phyloP scores from a whole-genome alignment of 2,113 vertebrate species.

The Choloepus hoffmanni region DNA sequence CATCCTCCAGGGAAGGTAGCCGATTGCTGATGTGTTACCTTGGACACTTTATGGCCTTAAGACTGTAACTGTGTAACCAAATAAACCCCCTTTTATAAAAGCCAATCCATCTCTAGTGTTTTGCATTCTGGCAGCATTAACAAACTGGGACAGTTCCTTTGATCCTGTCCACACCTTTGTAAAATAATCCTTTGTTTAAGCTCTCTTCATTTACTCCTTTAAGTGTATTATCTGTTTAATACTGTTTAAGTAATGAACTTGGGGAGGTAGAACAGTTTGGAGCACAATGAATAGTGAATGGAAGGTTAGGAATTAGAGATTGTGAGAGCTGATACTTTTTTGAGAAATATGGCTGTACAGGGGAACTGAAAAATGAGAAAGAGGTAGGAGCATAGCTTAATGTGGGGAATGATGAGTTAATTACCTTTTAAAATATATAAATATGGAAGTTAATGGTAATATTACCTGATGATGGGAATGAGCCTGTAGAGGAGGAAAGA shows the following conservation, averaged over 20 bases:
- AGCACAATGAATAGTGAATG: background rate
- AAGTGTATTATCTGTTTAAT: background rate
- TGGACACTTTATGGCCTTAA: no score
- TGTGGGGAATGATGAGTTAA: background rate
- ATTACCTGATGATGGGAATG: background rate
- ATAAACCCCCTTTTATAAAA: no score
- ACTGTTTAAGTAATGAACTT: constrained; percentile 14
- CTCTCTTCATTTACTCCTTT: constrained; percentile 17
- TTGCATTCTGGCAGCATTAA: no score
- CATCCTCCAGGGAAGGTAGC: no score
- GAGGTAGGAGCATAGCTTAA: background rate
- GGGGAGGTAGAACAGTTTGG: background rate
- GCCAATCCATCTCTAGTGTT: no score
- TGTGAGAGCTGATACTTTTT: constrained; percentile 2
- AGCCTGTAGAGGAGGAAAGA: constrained; percentile 9
- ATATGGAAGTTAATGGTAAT: background rate
- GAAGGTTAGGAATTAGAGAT: constrained; percentile 19
- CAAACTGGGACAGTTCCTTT: background rate
- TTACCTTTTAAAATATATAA: constrained; percentile 1
- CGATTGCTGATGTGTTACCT: no score
- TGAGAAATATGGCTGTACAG: background rate
- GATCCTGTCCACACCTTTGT: background rate
- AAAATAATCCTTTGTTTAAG: background rate
- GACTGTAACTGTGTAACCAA: no score
- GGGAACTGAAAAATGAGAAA: background rate